Conservation (phyloP, 2,797 vertebrate species). For the Corythornis leucogaster region DNA sequence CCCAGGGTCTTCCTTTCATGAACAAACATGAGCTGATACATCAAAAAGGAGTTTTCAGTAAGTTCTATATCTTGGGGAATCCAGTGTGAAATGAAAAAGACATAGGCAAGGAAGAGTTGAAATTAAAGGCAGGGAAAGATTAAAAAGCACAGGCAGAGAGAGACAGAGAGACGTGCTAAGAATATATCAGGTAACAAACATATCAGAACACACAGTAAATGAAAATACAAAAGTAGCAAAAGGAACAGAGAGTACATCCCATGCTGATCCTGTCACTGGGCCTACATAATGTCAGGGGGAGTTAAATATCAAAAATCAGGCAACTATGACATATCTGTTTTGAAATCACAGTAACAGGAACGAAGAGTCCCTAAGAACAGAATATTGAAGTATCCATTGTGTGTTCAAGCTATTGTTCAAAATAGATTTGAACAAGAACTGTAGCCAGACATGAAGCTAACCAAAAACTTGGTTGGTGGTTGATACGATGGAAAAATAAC, state of each 20-base stretch:
- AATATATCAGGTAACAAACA: background rate
- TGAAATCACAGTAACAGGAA: too few species aligned
- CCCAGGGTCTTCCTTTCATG: too few species aligned
- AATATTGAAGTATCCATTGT: too few species aligned
- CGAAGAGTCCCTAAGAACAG: too few species aligned
- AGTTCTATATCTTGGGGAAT: background rate
- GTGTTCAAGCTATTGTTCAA: too few species aligned
- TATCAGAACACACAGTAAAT: background rate
- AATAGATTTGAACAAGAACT: too few species aligned
- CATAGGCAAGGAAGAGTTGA: background rate
- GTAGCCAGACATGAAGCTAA: too few species aligned
- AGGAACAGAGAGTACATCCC: background rate
- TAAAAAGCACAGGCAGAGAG: background rate
- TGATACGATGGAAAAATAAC: too few species aligned
- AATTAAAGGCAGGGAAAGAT: background rate
- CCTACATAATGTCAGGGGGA: too few species aligned
- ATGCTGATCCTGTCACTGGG: background rate
- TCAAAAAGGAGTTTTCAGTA: background rate
- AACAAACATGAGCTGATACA: background rate
- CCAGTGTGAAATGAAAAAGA: background rate
- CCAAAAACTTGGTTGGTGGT: too few species aligned
- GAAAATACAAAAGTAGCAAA: background rate
- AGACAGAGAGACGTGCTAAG: background rate
- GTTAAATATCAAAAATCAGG: too few species aligned
- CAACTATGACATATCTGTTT: too few species aligned